Percentiles rank a stretch among this genome's conserved stretches.
These are phyloP conservation scores for Holacanthus passer DNA, from an alignment of 2,113 vertebrate genomes.

Conservation along the genomic window DNA sequence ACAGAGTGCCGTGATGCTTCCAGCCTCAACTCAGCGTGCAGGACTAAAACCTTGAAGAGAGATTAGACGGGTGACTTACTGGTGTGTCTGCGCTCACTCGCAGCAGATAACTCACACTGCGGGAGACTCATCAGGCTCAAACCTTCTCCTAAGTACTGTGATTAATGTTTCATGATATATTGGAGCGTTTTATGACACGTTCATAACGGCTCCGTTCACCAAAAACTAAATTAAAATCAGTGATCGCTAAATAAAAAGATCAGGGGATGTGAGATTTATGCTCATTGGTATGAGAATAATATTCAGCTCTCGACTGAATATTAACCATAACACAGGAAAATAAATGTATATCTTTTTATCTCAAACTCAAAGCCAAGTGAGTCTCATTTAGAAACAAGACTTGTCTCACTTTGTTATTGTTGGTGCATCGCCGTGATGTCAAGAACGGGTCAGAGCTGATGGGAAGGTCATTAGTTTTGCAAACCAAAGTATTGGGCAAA, in stretches of 20 bases:
- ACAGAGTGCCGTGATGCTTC: neutral
- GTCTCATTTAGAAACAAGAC: no score
- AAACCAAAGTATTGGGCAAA: no score
- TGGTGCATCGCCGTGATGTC: no score
- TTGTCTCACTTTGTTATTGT: no score
- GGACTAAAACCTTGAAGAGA: conserved; percentile 8
- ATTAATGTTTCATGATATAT: conserved; percentile 7
- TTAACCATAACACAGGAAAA: neutral
- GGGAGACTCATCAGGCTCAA: conserved; percentile 1
- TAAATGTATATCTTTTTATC: neutral
- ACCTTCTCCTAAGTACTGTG: neutral
- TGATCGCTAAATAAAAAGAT: neutral
- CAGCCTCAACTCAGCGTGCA: conserved; percentile 3
- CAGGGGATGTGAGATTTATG: neutral
- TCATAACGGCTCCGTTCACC: neutral
- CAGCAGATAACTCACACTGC: conserved; percentile 5
- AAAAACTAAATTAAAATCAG: neutral
- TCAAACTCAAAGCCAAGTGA: no score
- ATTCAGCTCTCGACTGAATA: neutral
- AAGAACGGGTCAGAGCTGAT: no score
- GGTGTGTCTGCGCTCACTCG: neutral
- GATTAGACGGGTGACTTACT: conserved; percentile 23
- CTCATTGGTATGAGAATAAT: neutral
- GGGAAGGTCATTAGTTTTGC: no score
- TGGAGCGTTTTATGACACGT: neutral